Evolutionary conservation across 1,140 invertebrate species (phyloP), one percentile per base, ranked within the genome.

Genomic region (Heliconius hewitsoni): DNA sequence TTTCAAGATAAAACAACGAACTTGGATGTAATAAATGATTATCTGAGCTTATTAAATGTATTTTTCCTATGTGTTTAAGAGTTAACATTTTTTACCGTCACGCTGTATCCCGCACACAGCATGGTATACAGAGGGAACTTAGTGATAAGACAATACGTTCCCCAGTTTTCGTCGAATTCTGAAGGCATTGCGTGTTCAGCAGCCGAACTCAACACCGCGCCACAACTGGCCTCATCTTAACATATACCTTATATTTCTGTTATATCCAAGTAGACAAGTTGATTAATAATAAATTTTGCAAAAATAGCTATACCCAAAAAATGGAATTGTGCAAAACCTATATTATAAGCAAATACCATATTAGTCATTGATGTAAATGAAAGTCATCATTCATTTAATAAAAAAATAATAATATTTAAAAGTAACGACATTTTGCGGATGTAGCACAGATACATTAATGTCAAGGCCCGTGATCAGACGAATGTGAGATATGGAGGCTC

Each of bases 391-490:
- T 8, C 42, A 9, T 46, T 46, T 46, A 3, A 46, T 4, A 46
- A 46, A 66, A 66, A 11, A 1, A 11, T 1, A 27, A 5, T 4
- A 0, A 27, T 30, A 66, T 66, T 66, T 66, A 18, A 66, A 66
- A 66, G 71, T 71, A 77, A 76, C 73, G 74, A 57, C 78, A 73
- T 80, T 81, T 82, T 30, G 60, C 78, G 79, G 81, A 84, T 82
- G 78, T 79, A 73, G 71, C 37, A 76, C 72, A 52, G 70, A 72
- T 39, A 71, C 80, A 74, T 82, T 85, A 85, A 85, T 83, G 84
- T 82, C 84, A 85, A 85, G 84, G 84, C 72, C 78, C 60, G 37
- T 71, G 81, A 81, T 81, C 80, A 71, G 74, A 74, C 70, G 70
- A 71, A 23, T 79, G 72, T 75, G 73, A 78, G 73, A 84, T 79